These are phyloP conservation scores for Candidula unifasciata DNA, from an alignment of 2,888 invertebrate species.

Conservation along the genomic window DNA sequence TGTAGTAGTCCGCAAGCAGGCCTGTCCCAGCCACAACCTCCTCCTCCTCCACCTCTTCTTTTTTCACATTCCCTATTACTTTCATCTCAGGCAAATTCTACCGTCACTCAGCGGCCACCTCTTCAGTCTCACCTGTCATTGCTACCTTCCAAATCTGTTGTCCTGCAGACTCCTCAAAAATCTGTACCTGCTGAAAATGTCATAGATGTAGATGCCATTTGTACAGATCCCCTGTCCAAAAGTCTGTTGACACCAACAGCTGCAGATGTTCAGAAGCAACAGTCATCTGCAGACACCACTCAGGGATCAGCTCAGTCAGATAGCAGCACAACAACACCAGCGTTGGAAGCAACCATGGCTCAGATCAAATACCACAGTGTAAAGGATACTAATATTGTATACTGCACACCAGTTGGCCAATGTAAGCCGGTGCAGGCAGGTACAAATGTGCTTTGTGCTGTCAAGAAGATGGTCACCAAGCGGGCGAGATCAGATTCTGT, in stretches of 20 bases:
- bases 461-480: neutral
- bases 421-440: neutral
- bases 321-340: neutral
- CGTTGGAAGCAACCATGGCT: neutral
- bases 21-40: neutral
- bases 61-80: neutral
- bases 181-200: too few species aligned
- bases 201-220: too few species aligned
- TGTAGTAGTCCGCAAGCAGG: neutral
- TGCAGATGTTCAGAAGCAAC: too few species aligned
- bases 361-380: neutral
- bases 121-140: slow-evolving; percentile 4
- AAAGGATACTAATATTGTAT: neutral
- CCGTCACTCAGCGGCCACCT: neutral
- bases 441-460: neutral
- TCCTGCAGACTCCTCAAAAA: neutral
- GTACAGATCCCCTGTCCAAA: neutral
- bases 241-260: neutral
- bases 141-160: neutral
- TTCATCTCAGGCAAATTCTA: neutral
- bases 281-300: neutral
- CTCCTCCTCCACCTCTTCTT: slow-evolving; percentile 11
- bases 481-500: neutral
- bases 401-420: too few species aligned
- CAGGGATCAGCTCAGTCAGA: neutral